Conservation (phyloP, 2,888 invertebrate species). For the Campopleginae sp. region DNA sequence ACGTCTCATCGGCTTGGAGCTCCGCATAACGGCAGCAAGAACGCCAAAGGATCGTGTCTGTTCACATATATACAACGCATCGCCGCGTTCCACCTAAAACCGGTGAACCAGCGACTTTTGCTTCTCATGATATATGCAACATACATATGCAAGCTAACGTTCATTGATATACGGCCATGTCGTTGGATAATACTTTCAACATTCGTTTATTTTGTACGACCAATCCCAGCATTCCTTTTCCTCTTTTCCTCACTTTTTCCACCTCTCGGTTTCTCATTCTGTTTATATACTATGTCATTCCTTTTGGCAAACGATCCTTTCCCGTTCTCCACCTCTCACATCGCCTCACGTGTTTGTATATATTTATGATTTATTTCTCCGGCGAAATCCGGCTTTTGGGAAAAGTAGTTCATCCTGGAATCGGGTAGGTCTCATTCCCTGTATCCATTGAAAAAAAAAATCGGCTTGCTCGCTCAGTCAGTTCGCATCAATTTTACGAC, state of each 20-base stretch:
- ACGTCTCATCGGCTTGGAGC: conserved; percentile 42
- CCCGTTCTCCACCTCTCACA: not conserved
- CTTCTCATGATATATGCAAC: conserved; percentile 53
- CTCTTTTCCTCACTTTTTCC: not conserved
- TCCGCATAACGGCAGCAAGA: not conserved
- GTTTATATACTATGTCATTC: conserved; percentile 30
- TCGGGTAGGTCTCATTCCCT: not conserved
- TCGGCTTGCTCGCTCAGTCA: conserved; percentile 34
- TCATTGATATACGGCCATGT: conserved; percentile 64
- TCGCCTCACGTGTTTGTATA: conserved; percentile 9
- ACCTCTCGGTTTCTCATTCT: conserved; percentile 29
- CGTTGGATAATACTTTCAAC: conserved; percentile 67
- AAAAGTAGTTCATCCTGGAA: not conserved
- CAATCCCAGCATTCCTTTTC: conserved; percentile 42
- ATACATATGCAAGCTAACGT: conserved; percentile 65
- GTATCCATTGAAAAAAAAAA: conserved; percentile 24
- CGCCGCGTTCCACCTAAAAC: conserved; percentile 9
- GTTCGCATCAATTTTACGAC: conserved; percentile 52
- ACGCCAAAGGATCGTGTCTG: conserved; percentile 14
- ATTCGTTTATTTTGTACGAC: conserved; percentile 63
- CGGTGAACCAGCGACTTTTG: conserved; percentile 30
- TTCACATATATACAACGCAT: conserved; percentile 37
- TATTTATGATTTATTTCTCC: not conserved
- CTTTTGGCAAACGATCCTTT: conserved; percentile 44
- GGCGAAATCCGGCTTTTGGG: not conserved